Conservation (phyloP, 2,888 invertebrate species). For the Heliconius ismenius region DNA sequence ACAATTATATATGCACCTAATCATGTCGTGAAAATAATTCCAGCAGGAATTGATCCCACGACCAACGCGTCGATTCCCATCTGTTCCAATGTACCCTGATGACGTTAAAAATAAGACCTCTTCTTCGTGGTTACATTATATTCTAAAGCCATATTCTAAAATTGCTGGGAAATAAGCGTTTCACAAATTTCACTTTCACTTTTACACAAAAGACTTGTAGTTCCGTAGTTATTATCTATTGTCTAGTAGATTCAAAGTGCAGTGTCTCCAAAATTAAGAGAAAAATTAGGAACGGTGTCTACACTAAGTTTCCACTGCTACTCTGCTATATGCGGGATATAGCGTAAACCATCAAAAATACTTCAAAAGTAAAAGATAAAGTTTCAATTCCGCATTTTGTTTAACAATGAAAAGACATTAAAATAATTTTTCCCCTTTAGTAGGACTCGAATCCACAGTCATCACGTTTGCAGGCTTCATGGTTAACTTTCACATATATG, state of each 20-base stretch:
- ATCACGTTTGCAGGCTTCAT: background rate
- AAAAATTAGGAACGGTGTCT: too few relatives aligned
- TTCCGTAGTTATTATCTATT: background rate
- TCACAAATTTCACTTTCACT: conserved; percentile 7
- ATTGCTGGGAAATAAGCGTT: background rate
- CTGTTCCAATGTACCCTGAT: background rate
- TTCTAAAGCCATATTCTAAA: background rate
- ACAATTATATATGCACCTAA: too few relatives aligned
- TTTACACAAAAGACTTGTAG: background rate
- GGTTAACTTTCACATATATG: background rate
- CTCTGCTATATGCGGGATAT: too few relatives aligned
- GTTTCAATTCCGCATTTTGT: too few relatives aligned
- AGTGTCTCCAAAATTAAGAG: too few relatives aligned
- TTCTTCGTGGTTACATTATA: background rate
- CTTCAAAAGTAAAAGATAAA: too few relatives aligned
- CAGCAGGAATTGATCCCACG: background rate
- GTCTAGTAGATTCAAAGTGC: too few relatives aligned
- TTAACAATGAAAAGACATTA: too few relatives aligned
- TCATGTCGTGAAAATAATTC: background rate
- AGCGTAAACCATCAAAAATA: too few relatives aligned
- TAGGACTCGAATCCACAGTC: background rate
- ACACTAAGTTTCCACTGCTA: too few relatives aligned
- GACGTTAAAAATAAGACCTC: background rate
- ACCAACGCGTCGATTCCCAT: background rate
- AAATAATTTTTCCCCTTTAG: too few relatives aligned